Conservation (phyloP, 2,888 invertebrate genomes). For the Eupithecia abbreviata region DNA sequence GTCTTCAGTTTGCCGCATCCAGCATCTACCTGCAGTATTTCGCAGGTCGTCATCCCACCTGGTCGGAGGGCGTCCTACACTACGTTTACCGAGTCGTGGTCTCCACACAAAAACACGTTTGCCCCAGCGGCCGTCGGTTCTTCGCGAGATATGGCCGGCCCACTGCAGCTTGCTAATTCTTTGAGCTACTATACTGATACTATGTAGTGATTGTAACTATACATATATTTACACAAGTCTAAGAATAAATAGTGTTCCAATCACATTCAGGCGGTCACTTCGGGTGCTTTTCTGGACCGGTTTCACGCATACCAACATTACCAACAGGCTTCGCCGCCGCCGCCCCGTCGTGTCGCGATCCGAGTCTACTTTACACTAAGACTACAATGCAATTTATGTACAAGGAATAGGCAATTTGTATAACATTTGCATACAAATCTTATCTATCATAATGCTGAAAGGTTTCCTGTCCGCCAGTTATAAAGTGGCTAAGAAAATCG, state of each 20-base stretch:
- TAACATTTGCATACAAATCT: not conserved
- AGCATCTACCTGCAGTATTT: no score
- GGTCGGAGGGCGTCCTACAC: no score
- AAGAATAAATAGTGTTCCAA: not conserved
- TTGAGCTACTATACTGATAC: no score
- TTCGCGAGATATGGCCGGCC: no score
- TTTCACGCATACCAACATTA: slow-evolving; percentile 55
- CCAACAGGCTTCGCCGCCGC: slow-evolving; percentile 32
- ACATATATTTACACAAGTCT: slow-evolving; percentile 33
- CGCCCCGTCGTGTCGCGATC: not conserved
- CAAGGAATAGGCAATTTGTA: not conserved
- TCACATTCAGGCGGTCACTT: slow-evolving; percentile 38
- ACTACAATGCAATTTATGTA: not conserved
- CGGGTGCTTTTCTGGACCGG: slow-evolving; percentile 51
- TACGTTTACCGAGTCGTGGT: no score
- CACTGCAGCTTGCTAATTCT: no score
- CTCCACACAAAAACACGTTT: no score
- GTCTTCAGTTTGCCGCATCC: no score
- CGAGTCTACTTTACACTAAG: not conserved
- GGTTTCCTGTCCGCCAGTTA: slow-evolving; percentile 12
- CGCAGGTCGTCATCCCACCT: no score
- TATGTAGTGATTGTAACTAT: no score
- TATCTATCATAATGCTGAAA: slow-evolving; percentile 7
- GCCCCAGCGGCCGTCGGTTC: no score
- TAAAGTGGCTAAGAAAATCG: no score